phyloP scores from a whole-genome alignment of 1,140 invertebrate species.

The Drosophila baimaii region DNA sequence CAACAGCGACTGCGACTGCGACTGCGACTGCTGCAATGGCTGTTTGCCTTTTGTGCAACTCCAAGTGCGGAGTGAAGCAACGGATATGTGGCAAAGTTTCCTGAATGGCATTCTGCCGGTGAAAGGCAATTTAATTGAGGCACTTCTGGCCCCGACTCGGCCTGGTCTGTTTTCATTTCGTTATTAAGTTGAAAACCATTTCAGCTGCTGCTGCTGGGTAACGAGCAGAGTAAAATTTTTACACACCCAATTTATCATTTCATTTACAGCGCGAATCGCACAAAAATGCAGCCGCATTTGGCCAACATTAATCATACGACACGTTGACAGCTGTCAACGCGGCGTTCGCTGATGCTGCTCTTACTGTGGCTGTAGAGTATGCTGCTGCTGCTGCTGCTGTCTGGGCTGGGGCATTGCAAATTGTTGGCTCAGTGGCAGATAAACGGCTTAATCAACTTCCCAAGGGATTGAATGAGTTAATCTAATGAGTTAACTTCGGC shows the following conservation, averaged over 20 bases:
- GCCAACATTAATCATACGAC: conserved; percentile 80
- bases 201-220: conserved; percentile 5
- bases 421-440: conserved; percentile 1
- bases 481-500: neutral
- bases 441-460: conserved; percentile 1
- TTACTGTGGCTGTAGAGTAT: conserved; percentile 9
- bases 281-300: conserved; percentile 72
- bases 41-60: conserved; percentile 44
- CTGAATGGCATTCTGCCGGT: conserved; percentile 48
- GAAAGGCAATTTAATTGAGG: conserved; percentile 63
- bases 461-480: neutral
- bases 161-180: conserved; percentile 42
- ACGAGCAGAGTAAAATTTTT: conserved; percentile 40
- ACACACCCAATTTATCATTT: conserved; percentile 68
- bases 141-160: conserved; percentile 27
- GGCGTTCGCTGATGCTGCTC: conserved; percentile 35
- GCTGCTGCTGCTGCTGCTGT: conserved; percentile 6
- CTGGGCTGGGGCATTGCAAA: conserved; percentile 5
- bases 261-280: conserved; percentile 56
- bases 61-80: conserved; percentile 38
- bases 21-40: conserved; percentile 2
- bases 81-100: conserved; percentile 51
- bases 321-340: conserved; percentile 79
- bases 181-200: conserved; percentile 57
- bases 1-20: conserved; percentile 7